These are phyloP conservation scores for Psittacara wagleri DNA, from an alignment of 2,113 vertebrate genomes.

Conservation along the genomic window DNA sequence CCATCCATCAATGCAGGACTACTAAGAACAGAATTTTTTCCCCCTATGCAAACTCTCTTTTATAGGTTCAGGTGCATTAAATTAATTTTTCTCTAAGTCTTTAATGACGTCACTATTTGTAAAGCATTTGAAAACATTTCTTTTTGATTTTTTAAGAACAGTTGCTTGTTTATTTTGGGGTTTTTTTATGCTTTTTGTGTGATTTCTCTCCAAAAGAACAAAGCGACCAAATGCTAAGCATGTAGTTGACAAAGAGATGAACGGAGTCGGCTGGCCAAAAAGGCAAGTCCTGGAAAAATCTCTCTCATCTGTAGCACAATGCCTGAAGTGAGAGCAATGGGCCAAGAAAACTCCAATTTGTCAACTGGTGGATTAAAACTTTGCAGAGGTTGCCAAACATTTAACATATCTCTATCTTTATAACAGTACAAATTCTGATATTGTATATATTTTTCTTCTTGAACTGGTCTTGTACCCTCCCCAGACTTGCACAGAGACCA, in stretches of 20 bases:
- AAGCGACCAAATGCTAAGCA: not conserved
- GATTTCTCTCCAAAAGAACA: not conserved
- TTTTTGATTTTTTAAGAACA: not conserved
- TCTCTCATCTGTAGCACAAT: not conserved
- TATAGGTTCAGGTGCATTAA: not conserved
- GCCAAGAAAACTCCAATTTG: not conserved
- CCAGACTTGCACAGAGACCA: conserved; percentile 14
- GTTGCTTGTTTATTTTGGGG: not conserved
- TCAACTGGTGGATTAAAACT: not conserved
- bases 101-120: not conserved
- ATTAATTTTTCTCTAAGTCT: not conserved
- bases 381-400: not conserved
- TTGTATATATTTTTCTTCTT: not conserved
- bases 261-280: not conserved
- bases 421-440: not conserved
- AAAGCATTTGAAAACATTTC: not conserved
- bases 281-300: not conserved
- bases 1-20: not conserved
- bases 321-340: not conserved
- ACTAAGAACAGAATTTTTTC: not conserved
- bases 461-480: not conserved
- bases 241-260: not conserved
- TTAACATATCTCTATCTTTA: not conserved
- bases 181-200: not conserved
- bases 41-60: not conserved